phyloP scores from a whole-genome alignment of 1,140 invertebrate genomes.

The Hycleus phaleratus region DNA sequence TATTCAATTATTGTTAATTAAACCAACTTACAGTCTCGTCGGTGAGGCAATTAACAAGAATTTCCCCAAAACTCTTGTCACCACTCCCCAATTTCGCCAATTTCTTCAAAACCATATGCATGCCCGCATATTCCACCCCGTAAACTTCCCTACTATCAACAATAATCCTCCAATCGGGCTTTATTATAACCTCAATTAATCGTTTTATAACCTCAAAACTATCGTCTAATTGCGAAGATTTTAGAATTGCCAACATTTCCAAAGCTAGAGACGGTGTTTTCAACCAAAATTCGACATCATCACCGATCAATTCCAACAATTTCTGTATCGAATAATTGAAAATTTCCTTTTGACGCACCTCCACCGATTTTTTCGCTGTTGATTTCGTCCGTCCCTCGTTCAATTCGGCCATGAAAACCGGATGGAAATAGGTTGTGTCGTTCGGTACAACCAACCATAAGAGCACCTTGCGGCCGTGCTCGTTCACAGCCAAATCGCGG shows the following conservation, averaged over 20 bases:
- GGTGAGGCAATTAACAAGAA: conserved; percentile 41
- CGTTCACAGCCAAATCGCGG: conserved; percentile 60
- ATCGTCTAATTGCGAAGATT: conserved; percentile 42
- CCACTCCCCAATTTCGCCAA: conserved; percentile 57
- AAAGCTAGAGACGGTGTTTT: conserved; percentile 59
- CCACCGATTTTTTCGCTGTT: conserved; percentile 73
- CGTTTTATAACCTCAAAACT: conserved; percentile 39
- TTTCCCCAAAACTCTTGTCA: conserved; percentile 42
- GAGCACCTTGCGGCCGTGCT: conserved; percentile 65
- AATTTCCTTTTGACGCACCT: conserved; percentile 65
- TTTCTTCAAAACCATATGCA: conserved; percentile 76
- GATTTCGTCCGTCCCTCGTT: conserved; percentile 61
- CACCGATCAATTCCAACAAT: conserved; percentile 54
- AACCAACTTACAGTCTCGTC: conserved; percentile 50
- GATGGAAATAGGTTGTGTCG: conserved; percentile 68
- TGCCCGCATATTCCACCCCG: conserved; percentile 69
- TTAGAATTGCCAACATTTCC: conserved; percentile 62
- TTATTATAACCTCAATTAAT: conserved; percentile 43
- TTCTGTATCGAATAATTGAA: conserved; percentile 54
- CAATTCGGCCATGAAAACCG: conserved; percentile 59
- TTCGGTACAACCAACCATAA: conserved; percentile 78
- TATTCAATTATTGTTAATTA: neutral
- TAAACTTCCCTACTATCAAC: conserved; percentile 44
- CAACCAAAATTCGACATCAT: conserved; percentile 60
- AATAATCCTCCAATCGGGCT: conserved; percentile 40